Conservation (phyloP, 2,113 vertebrate genomes). For the Caranx ignobilis region DNA sequence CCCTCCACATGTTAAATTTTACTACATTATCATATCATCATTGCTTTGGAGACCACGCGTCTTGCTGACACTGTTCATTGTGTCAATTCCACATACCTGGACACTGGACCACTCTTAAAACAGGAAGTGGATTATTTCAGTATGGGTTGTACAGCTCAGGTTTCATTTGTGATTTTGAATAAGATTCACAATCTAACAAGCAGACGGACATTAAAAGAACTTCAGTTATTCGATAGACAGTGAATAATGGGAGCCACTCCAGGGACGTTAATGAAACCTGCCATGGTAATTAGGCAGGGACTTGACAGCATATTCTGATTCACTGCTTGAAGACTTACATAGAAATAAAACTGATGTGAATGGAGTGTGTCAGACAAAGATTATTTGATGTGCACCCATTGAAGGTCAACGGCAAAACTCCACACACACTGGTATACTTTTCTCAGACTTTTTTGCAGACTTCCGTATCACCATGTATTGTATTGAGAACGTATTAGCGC, state of each 20-base stretch:
- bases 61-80: not conserved
- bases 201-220: not conserved
- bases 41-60: not conserved
- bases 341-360: not conserved
- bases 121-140: not conserved
- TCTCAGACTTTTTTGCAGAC: no score
- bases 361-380: not conserved
- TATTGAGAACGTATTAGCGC: not conserved
- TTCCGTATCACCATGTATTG: not conserved
- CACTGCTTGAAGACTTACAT: not conserved
- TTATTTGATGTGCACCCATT: not conserved
- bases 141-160: not conserved
- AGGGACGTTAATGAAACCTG: conserved; percentile 10
- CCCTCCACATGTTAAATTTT: not conserved
- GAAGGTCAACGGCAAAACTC: not conserved
- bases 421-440: not conserved
- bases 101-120: not conserved
- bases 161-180: not conserved
- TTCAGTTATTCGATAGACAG: not conserved
- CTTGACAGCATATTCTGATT: not conserved
- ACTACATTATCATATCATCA: not conserved
- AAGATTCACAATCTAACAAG: not conserved
- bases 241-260: conserved; percentile 1
- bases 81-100: not conserved
- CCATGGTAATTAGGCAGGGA: not conserved